phyloP scores from a whole-genome alignment of 2,113 vertebrate genomes.

The Lasiurus borealis region DNA sequence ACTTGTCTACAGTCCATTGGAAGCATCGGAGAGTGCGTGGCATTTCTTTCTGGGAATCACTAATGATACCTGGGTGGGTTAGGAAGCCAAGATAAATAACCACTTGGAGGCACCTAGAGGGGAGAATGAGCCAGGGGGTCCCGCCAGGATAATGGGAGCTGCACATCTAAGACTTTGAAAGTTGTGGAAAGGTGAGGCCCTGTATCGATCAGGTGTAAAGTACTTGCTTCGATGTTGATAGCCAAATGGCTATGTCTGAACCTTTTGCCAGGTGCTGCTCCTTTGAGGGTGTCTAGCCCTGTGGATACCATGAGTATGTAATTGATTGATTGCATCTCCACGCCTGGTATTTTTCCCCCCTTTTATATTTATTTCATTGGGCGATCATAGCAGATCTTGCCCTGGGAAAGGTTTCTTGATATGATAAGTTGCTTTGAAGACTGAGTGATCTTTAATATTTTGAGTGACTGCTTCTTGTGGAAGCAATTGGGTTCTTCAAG shows the following conservation, averaged over 20 bases:
- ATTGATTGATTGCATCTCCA: neutral
- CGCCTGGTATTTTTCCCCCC: neutral
- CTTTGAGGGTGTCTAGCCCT: neutral
- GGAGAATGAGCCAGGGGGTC: neutral
- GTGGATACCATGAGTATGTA: neutral
- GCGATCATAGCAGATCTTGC: conserved; percentile 44
- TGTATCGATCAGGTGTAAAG: neutral
- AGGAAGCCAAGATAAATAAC: neutral
- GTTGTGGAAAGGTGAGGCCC: neutral
- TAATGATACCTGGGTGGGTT: neutral
- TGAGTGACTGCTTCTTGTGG: conserved; percentile 71
- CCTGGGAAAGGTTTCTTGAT: conserved; percentile 1
- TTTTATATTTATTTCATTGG: conserved; percentile 17
- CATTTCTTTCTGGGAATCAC: neutral
- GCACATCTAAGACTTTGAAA: neutral
- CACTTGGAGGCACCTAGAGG: neutral
- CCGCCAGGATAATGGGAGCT: neutral
- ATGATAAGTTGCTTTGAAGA: conserved; percentile 76
- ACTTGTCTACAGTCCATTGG: neutral
- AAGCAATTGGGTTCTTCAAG: conserved; percentile 74
- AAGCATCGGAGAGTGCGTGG: neutral
- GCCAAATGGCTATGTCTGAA: neutral
- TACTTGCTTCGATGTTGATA: neutral
- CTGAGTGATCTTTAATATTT: conserved; percentile 78
- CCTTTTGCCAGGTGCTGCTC: neutral